Percentiles rank a stretch among this genome's conserved stretches.
phyloP scores from a whole-genome alignment of 1,140 invertebrate genomes.

The Cydia fagiglandana region DNA sequence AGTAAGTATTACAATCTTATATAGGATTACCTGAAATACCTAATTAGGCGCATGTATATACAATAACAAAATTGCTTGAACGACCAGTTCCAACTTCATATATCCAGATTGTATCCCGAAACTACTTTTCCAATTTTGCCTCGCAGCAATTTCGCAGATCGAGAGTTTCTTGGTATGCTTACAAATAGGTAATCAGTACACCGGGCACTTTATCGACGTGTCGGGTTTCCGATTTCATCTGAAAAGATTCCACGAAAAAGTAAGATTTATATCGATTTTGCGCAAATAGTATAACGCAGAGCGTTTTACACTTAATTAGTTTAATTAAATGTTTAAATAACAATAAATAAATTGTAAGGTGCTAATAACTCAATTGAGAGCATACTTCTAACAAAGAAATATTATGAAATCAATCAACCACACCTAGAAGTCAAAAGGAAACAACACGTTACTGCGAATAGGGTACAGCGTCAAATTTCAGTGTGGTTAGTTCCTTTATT shows the following conservation, averaged over 20 bases:
- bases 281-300: background rate
- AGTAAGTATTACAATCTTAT: no score
- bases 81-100: background rate
- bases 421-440: background rate
- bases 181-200: constrained; percentile 19
- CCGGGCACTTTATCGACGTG: background rate
- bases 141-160: background rate
- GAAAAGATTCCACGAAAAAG: constrained; percentile 6
- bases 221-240: constrained; percentile 10
- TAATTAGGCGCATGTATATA: background rate
- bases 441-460: background rate
- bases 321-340: background rate
- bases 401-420: background rate
- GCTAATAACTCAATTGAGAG: background rate
- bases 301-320: background rate
- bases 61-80: background rate
- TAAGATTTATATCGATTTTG: no score
- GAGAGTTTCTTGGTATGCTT: constrained; percentile 21
- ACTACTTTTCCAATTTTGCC: constrained; percentile 13
- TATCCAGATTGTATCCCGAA: constrained; percentile 21
- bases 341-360: background rate
- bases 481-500: background rate
- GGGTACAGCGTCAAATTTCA: background rate
- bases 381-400: background rate
- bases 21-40: background rate